These are phyloP conservation scores for Stomatorhinus ivindoensis DNA, from an alignment of 2,113 vertebrate genomes.

Conservation along the genomic window DNA sequence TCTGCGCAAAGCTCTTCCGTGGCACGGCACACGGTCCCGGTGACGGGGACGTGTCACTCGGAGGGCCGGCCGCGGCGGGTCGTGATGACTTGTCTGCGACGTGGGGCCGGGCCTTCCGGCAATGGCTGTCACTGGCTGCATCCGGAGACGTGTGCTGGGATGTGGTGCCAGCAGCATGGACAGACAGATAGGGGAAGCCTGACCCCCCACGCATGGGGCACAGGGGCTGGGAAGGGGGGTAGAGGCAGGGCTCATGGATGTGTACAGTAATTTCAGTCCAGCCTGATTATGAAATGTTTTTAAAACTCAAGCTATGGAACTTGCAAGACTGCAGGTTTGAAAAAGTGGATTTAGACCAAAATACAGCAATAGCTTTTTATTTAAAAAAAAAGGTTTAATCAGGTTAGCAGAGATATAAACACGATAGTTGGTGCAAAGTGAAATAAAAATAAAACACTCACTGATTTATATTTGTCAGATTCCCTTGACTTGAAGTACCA, in stretches of 20 bases:
- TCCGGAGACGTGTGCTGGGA: slow-evolving; percentile 68
- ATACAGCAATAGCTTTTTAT: not conserved
- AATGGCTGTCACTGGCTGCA: slow-evolving; percentile 72
- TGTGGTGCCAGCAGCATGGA: slow-evolving; percentile 58
- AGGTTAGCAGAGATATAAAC: not conserved
- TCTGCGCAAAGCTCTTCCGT: slow-evolving; percentile 88
- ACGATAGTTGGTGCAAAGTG: not conserved
- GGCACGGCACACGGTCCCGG: slow-evolving; percentile 71
- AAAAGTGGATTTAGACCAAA: not conserved
- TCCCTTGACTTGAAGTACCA: not conserved
- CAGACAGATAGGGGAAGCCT: not conserved
- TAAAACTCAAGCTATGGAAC: not conserved
- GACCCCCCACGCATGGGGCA: not conserved
- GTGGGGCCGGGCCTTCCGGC: slow-evolving; percentile 77
- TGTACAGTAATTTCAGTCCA: not conserved
- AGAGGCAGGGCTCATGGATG: not conserved
- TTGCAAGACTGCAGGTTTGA: not conserved
- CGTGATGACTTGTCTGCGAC: slow-evolving; percentile 91
- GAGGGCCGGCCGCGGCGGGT: slow-evolving; percentile 90
- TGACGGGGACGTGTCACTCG: slow-evolving; percentile 88
- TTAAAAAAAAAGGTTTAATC: not conserved
- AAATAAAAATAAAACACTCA: not conserved
- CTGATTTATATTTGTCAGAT: not conserved
- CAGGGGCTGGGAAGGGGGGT: not conserved
- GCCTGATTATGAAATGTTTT: not conserved